These are phyloP conservation scores for Heterodera schachtii DNA, from an alignment of 1,140 invertebrate genomes.

Conservation along the genomic window DNA sequence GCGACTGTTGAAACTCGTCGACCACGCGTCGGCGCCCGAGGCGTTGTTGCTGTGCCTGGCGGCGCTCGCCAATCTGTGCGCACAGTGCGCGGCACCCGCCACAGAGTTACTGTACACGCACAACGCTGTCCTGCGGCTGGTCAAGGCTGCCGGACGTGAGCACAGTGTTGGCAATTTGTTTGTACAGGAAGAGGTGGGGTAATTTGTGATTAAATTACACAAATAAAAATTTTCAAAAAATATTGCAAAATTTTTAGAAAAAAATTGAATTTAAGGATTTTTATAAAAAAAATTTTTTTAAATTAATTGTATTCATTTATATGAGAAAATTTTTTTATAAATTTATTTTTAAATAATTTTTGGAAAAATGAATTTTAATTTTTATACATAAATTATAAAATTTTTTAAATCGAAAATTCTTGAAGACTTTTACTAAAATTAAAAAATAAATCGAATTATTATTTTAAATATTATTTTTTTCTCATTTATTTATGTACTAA, in stretches of 20 bases:
- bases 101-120: slow-evolving; percentile 31
- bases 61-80: slow-evolving; percentile 37
- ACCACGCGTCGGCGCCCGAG: slow-evolving; percentile 13
- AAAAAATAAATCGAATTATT: slow-evolving; percentile 19
- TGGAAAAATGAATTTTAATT: no score
- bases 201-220: no score
- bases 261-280: no score
- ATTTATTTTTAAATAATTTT: no score
- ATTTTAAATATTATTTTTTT: neutral
- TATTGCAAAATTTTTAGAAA: no score
- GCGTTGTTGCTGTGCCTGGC: slow-evolving; percentile 33
- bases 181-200: slow-evolving; percentile 28
- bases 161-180: slow-evolving; percentile 22
- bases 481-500: no score
- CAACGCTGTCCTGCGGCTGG: slow-evolving; percentile 34
- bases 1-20: slow-evolving; percentile 18
- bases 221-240: no score
- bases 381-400: no score
- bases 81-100: slow-evolving; percentile 21
- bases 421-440: neutral
- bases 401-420: no score
- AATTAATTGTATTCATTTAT: no score
- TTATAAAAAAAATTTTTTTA: no score
- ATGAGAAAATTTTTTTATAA: no score
- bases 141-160: slow-evolving; percentile 5